Conservation (phyloP, 1,140 invertebrate genomes). For the Anoplophora glabripennis region DNA sequence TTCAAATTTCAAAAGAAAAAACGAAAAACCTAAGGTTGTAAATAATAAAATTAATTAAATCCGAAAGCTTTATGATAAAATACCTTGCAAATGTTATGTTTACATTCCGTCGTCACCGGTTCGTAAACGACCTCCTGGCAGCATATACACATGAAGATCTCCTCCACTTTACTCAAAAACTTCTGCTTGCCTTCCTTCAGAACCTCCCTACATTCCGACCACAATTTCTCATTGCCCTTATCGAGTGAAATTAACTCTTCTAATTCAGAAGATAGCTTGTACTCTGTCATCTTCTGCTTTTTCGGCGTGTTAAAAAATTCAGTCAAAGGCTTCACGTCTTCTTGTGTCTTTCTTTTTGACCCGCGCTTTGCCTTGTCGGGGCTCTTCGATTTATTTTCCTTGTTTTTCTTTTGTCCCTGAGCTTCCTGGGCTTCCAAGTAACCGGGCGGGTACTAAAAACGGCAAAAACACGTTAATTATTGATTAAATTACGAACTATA, state of each 20-base stretch:
- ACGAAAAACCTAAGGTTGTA: no score
- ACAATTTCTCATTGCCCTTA: conserved; percentile 57
- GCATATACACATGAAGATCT: conserved; percentile 74
- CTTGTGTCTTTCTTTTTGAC: conserved; percentile 34
- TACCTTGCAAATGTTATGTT: conserved; percentile 76
- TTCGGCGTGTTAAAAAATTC: conserved; percentile 30
- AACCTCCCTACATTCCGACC: conserved; percentile 58
- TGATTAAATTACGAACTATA: conserved; percentile 12
- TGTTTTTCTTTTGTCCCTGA: conserved; percentile 43
- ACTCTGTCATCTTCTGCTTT: conserved; percentile 51
- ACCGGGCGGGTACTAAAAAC: conserved; percentile 69
- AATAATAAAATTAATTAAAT: no score
- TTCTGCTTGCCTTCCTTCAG: conserved; percentile 54
- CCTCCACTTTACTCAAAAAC: conserved; percentile 64
- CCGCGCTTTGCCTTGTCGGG: conserved; percentile 25
- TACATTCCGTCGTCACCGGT: conserved; percentile 72
- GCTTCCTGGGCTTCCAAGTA: conserved; percentile 65
- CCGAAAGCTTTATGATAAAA: conserved; percentile 41
- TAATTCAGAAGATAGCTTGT: conserved; percentile 53
- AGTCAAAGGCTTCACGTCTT: conserved; percentile 3
- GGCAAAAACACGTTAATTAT: conserved; percentile 3
- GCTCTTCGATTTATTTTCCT: conserved; percentile 16
- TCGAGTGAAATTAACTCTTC: conserved; percentile 60
- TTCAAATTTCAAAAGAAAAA: no score
- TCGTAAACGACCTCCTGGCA: conserved; percentile 73